Evolutionary conservation across 2,113 vertebrate genomes (phyloP), one percentile per base, ranked within the genome.

Genomic region (Hypomesus transpacificus): DNA sequence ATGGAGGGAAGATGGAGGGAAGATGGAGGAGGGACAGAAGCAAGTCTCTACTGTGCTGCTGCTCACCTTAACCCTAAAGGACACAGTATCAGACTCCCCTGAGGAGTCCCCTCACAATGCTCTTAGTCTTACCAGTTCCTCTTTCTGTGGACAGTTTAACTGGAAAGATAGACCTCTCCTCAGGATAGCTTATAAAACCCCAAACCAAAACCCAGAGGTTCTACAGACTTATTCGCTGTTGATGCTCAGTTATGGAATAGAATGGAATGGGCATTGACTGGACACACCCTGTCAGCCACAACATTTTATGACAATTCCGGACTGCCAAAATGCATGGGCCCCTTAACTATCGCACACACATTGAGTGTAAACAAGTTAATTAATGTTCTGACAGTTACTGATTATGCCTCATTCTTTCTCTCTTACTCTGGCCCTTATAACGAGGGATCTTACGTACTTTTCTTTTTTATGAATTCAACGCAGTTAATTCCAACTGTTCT

Each of bases 1-100:
- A 46, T 13, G 62, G 62, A 3, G 31, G 31, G n/a, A 79, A 97
- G 89, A 96, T 22, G 18, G 60, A 0, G 51, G 34, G 34, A 21
- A 13, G 39, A 46, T 13, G 62, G 62, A 3, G 31, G 31, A 64
- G 17, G 8, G 39, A 50, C 31, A 46, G 62, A 28, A 20, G 68
- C 28, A 72, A 39, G 67, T 75, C 54, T 69, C 22, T 13, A 31
- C 76, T 75, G 67, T 68, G 71, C 78, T 66, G 80, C 84, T 60
- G 79, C 82, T 84, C 87, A 86, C 84, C 86, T 79, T 68, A 79
- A 74, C 81, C 71, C 57, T 64, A n/a, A 50, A 75, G 78, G 63
- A 67, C 61, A 50, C 57, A 59, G 21, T 46, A 7, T 9, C 39
- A 46, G 39, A 46, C 39, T 46, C 39, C 8, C 28, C 13, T n/a